Conservation (phyloP, 2,797 vertebrate genomes). For the Champsocephalus esox region DNA sequence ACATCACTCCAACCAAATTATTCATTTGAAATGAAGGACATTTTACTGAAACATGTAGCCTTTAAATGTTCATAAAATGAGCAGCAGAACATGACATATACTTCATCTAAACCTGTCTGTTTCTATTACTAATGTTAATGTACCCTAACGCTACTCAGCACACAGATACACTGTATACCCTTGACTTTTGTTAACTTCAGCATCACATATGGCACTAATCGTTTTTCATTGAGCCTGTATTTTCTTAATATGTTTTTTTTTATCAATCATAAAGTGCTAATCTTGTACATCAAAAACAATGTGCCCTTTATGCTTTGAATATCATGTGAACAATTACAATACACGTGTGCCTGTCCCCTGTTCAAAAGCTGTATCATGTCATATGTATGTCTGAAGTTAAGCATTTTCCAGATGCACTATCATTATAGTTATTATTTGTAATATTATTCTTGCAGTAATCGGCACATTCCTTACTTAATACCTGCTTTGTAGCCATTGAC, state of each 20-base stretch:
- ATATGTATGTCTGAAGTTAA: neutral
- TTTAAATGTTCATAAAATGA: constrained; percentile 12
- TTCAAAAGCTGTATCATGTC: neutral
- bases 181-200: constrained; percentile 3
- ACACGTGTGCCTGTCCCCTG: neutral
- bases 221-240: neutral
- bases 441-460: neutral
- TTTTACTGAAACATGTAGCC: neutral
- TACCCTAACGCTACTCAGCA: neutral
- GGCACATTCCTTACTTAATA: neutral
- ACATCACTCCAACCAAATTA: neutral
- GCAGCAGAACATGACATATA: constrained; percentile 13
- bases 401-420: neutral
- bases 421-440: neutral
- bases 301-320: neutral
- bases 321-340: neutral
- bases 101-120: neutral
- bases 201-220: neutral
- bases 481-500: neutral
- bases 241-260: neutral
- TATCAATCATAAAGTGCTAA: neutral
- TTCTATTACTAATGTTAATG: constrained; percentile 6
- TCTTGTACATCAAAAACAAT: neutral
- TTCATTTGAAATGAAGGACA: neutral
- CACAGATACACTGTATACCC: neutral